phyloP scores from a whole-genome alignment of 1,140 invertebrate species.

The Triops longicaudatus region DNA sequence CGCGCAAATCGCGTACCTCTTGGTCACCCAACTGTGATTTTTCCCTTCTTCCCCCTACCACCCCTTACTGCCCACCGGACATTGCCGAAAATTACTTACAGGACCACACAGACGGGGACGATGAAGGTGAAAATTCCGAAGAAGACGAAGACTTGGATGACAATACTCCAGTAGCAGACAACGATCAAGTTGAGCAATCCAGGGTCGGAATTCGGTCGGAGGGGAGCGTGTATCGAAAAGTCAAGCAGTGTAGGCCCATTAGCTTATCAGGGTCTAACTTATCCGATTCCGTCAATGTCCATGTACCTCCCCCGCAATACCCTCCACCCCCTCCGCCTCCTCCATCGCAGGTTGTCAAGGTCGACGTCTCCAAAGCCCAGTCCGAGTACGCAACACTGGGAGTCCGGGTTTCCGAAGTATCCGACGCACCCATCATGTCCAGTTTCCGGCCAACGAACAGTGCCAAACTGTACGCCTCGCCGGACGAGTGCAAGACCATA shows the following conservation, averaged over 20 bases:
- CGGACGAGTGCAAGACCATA: conserved; percentile 69
- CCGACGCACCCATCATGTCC: conserved; percentile 47
- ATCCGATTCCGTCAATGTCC: conserved; percentile 4
- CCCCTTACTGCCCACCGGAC: not conserved
- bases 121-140: conserved; percentile 31
- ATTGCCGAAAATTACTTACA: conserved; percentile 25
- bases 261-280: conserved; percentile 1
- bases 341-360: conserved; percentile 59
- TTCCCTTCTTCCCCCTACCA: not conserved
- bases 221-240: conserved; percentile 31
- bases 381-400: conserved; percentile 35
- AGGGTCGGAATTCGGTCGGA: conserved; percentile 8
- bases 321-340: conserved; percentile 28
- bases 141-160: conserved; percentile 31
- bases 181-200: conserved; percentile 22
- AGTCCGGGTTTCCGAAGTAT: conserved; percentile 27
- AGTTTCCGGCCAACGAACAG: conserved; percentile 69
- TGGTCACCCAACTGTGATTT: conserved; percentile 4
- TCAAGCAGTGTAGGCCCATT: conserved; percentile 34
- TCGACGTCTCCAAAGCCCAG: conserved; percentile 49
- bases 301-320: conserved; percentile 31
- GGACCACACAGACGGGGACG: conserved; percentile 31
- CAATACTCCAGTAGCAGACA: not conserved
- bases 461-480: conserved; percentile 80
- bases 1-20: conserved; percentile 24